Evolutionary conservation across 2,888 invertebrate genomes (phyloP), one percentile per base, ranked within the genome.

Genomic region (Cheilosia impressa): DNA sequence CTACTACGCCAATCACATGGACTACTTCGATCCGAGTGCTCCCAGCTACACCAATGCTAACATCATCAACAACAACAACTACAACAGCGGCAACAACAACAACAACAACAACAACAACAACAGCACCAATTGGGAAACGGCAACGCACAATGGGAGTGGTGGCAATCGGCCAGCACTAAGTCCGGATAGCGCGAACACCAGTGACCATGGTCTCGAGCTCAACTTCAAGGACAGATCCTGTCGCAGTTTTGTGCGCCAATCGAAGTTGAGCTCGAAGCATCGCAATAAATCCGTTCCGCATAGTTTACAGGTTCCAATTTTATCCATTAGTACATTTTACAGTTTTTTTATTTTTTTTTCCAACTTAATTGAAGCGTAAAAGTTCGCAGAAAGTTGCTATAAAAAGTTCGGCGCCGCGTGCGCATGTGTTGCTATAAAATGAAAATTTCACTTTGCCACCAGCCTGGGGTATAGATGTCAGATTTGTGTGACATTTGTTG

Each of bases 241-340:
- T 87, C 88, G 89, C 72, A 90, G 89, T 87, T 90, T 89, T 87
- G 87, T 89, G 62, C 88, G 88, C 60, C 89, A 88, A 68, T 53
- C 88, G 78, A 88, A 89, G 71, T 84, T 90, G 73, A 88, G 88
- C 72, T 88, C 76, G 38, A 89, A 90, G 77, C 89, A 90, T 88
- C 88, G 89, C 65, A 90, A 90, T 88, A 89, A 88, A 88, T 90
- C 89, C 52, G 89, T 90, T 71, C 89, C 89, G 78, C 88, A 89
- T 76, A 89, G 88, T 87, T 87, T 90, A 87, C 89, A 90, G 89
- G 89, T 90, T 87, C 69, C 62, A 63, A 50, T 75, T 62, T 78
- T 43, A 50, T 24, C 15, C 10, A n/a, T 55, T 47, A 19, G 17
- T 58, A 41, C 47, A 19, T n/a, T 38, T 62, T 83, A 31, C 58